Evolutionary conservation across 2,797 vertebrate genomes (phyloP).

Genomic region (Myotis pilosus): DNA sequence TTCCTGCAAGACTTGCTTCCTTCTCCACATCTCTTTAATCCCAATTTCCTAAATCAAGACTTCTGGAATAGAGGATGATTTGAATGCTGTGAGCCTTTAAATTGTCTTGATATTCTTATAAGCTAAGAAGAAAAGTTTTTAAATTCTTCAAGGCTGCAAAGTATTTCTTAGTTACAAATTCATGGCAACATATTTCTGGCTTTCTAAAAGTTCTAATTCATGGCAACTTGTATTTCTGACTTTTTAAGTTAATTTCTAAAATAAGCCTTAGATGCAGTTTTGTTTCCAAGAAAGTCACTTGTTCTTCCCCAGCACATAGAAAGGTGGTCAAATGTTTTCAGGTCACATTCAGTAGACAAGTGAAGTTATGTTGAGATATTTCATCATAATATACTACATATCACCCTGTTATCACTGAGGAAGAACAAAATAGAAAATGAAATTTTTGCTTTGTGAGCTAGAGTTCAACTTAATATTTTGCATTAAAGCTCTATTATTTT

Average conservation of each 20-base stretch:
- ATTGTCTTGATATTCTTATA: background rate
- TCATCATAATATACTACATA: background rate
- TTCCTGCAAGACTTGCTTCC: background rate
- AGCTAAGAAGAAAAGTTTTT: background rate
- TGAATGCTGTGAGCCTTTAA: background rate
- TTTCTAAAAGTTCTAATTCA: background rate
- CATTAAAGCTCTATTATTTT: conserved; percentile 8
- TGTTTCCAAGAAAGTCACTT: conserved; percentile 4
- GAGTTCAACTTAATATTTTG: conserved; percentile 25
- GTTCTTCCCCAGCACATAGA: background rate
- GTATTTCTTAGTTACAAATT: conserved; percentile 14
- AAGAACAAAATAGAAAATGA: background rate
- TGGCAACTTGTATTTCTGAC: background rate
- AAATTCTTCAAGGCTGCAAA: background rate
- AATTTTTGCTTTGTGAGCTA: conserved; percentile 20
- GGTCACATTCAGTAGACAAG: background rate
- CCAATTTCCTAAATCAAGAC: background rate
- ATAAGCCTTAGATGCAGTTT: background rate
- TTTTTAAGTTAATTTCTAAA: conserved; percentile 36
- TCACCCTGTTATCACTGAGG: background rate
- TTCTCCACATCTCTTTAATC: background rate
- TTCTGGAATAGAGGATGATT: background rate
- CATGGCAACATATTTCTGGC: background rate
- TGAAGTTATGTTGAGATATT: background rate
- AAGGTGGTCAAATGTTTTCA: background rate